These are phyloP conservation scores for Saimiri boliviensis DNA, from an alignment of 2,113 vertebrate genomes.

Conservation along the genomic window DNA sequence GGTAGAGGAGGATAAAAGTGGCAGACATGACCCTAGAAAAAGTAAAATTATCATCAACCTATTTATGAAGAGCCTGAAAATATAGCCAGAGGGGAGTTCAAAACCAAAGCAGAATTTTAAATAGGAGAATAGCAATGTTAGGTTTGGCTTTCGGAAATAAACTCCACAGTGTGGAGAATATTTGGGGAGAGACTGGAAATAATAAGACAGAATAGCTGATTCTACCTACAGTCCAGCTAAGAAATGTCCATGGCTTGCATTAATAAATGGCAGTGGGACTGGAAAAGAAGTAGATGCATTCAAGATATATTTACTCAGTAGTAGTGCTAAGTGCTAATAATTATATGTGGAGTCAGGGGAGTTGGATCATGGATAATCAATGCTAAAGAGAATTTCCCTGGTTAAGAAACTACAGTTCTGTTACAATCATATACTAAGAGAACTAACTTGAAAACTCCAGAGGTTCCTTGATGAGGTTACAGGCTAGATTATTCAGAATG, in stretches of 20 bases:
- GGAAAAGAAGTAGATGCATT: background rate
- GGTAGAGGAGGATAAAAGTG: background rate
- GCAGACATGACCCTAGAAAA: background rate
- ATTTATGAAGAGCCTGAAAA: background rate
- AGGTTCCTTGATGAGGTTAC: constrained; percentile 3
- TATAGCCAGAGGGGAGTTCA: background rate
- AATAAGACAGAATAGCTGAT: background rate
- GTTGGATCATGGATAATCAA: background rate
- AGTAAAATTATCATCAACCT: background rate
- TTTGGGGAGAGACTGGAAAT: background rate
- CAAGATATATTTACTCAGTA: background rate
- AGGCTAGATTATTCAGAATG: constrained; percentile 28
- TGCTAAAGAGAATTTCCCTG: background rate
- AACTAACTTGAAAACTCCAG: constrained; percentile 22
- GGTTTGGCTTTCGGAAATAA: background rate
- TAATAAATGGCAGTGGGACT: background rate
- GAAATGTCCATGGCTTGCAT: background rate
- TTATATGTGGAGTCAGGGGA: background rate
- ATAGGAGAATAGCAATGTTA: background rate
- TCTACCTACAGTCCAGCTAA: background rate
- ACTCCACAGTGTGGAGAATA: background rate
- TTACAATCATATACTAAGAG: background rate
- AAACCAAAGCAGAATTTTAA: constrained; percentile 37
- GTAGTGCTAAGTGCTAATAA: background rate
- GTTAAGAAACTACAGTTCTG: background rate